phyloP scores from a whole-genome alignment of 2,888 invertebrate genomes.

The Polymixis lichenea region DNA sequence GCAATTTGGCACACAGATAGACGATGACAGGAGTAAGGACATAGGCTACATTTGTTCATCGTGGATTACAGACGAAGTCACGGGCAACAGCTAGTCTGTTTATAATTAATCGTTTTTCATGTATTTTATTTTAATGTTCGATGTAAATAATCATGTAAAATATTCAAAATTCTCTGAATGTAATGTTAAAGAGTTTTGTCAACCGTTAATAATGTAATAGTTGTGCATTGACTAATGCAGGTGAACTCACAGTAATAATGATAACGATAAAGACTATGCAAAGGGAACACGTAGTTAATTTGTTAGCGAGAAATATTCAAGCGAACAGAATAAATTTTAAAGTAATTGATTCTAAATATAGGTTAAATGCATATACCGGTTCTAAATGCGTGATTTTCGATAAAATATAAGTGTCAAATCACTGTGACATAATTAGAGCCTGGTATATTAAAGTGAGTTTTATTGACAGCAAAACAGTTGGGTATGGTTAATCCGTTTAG shows the following conservation, averaged over 20 bases:
- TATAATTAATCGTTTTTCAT: conserved; percentile 21
- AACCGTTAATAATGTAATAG: conserved; percentile 13
- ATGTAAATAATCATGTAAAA: too few species aligned
- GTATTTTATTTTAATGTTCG: not conserved
- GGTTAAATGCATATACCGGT: conserved; percentile 53
- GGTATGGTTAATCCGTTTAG: conserved; percentile 60
- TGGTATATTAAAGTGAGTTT: conserved; percentile 45
- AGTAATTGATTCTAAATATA: conserved; percentile 48
- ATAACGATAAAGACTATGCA: conserved; percentile 43
- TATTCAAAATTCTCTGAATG: too few species aligned
- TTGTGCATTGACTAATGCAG: conserved; percentile 47
- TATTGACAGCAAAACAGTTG: conserved; percentile 62
- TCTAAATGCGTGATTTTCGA: conserved; percentile 48
- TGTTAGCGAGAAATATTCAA: conserved; percentile 35
- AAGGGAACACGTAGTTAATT: conserved; percentile 41
- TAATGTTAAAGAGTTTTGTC: too few species aligned
- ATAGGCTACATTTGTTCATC: too few species aligned
- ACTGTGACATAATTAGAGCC: conserved; percentile 56
- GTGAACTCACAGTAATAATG: conserved; percentile 41
- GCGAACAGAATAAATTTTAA: conserved; percentile 39
- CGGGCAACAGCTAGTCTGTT: not conserved
- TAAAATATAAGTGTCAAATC: conserved; percentile 52
- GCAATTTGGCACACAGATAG: too few species aligned
- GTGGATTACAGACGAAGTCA: too few species aligned
- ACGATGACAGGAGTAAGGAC: too few species aligned